Percentiles rank a stretch among this genome's conserved stretches.
Evolutionary conservation across 1,140 invertebrate genomes (phyloP).

Genomic region (Ceratina australensis): DNA sequence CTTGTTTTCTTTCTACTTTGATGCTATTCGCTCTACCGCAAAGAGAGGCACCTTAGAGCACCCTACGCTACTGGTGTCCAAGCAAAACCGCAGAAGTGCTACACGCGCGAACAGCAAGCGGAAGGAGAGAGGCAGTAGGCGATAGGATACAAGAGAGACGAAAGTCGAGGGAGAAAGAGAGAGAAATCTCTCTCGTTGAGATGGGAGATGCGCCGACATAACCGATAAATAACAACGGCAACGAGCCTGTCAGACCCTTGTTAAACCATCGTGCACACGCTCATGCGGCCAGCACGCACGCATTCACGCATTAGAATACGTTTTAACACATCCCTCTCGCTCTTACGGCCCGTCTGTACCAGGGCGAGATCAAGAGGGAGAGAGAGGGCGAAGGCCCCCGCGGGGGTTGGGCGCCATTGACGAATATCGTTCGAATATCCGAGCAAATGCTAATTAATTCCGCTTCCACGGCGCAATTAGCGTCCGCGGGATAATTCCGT

Average conservation of each 20-base stretch:
- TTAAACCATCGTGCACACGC: conserved; percentile 74
- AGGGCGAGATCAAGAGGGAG: neutral
- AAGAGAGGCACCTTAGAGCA: conserved; percentile 9
- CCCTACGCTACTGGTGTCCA: conserved; percentile 54
- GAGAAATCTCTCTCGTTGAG: conserved; percentile 65
- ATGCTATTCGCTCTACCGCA: conserved; percentile 1
- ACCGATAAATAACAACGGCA: conserved; percentile 79
- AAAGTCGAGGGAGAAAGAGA: neutral
- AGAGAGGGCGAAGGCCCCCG: conserved; percentile 2
- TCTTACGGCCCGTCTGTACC: conserved; percentile 15
- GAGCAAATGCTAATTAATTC: conserved; percentile 58
- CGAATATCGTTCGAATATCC: conserved; percentile 53
- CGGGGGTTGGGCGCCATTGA: conserved; percentile 42
- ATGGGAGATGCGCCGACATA: conserved; percentile 77
- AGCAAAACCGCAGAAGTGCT: conserved; percentile 48
- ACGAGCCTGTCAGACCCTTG: conserved; percentile 79
- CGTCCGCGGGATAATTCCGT: neutral
- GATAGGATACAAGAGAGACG: neutral
- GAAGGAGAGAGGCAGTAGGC: neutral
- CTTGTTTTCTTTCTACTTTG: neutral
- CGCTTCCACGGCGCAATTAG: conserved; percentile 33
- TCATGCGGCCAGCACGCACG: conserved; percentile 55
- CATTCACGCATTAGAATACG: conserved; percentile 68
- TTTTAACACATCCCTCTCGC: conserved; percentile 62
- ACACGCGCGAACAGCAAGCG: conserved; percentile 41